Evolutionary conservation across 2,113 vertebrate genomes (phyloP), one percentile per base, ranked within the genome.

Genomic region (Cepphus grylle): DNA sequence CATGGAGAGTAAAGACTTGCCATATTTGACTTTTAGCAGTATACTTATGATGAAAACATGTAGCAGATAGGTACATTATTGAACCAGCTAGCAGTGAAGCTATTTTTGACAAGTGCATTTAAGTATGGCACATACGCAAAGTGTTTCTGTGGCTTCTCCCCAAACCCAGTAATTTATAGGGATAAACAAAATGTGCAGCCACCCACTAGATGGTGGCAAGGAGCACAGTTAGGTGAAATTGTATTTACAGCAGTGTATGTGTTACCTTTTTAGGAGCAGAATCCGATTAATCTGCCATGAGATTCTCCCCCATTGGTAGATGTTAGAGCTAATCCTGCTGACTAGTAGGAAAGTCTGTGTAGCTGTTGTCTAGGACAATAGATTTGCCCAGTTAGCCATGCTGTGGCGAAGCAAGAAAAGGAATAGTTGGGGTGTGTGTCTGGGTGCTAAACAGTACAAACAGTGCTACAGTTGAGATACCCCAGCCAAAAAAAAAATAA

Each of bases 151-250:
- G 55, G 2, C 43, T 69, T 86, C 25, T 52, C 22, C 17, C 16
- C 43, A 50, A 81, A 62, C 15, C 55, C 55, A 22, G 29, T 47
- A 52, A 87, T 49, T 72, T 71, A 21, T 32, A 59, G 21, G 40
- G 23, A 58, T n/a, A 77, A 91, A 88, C 36, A 61, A 81, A 69
- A 85, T 91, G 81, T 84, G 53, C 56, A 89, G 56, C 38, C 81
- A 88, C 92, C 90, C 47, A 85, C 87, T 92, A 93, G 96, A 58
- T 88, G 88, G 94, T 92, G 95, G 69, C 95, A 96, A 80, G 92
- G 92, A 97, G 72, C 32, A 62, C 8, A 62, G 81, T 65, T 88
- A 96, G 61, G 79, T 90, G 87, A 89, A 91, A 81, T 47, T 42
- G 12, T 77, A 23, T 88, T 95, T 65, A 45, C 43, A 53, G 45